These are phyloP conservation scores for Drosophila seguyi DNA, from an alignment of 1,140 invertebrate genomes.

Conservation along the genomic window DNA sequence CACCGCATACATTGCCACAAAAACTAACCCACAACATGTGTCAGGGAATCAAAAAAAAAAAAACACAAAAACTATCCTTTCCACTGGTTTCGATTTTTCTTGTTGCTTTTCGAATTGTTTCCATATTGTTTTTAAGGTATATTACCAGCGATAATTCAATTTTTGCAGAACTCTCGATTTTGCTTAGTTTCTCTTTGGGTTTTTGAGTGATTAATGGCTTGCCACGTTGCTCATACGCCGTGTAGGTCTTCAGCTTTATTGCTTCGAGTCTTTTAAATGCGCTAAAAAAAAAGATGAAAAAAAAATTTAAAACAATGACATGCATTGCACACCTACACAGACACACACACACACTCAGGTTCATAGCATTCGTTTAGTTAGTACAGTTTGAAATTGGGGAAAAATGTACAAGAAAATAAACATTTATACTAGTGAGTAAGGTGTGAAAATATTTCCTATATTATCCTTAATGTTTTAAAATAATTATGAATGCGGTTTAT, in stretches of 20 bases:
- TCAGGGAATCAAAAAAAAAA: not conserved
- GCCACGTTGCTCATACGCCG: conserved; percentile 24
- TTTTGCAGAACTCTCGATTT: not conserved
- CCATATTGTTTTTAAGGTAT: conserved; percentile 14
- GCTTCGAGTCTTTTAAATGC: conserved; percentile 21
- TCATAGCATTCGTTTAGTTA: not conserved
- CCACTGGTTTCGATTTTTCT: not conserved
- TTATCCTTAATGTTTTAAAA: not conserved
- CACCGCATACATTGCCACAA: conserved; percentile 23
- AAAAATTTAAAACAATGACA: conserved; percentile 45
- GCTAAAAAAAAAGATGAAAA: not conserved
- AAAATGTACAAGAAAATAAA: not conserved
- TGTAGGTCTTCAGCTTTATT: conserved; percentile 2
- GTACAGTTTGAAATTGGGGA: not conserved
- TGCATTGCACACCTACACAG: conserved; percentile 36
- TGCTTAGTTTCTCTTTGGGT: conserved; percentile 4
- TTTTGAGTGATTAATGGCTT: conserved; percentile 20
- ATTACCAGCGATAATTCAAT: conserved; percentile 18
- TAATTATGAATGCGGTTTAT: not conserved
- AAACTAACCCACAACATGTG: conserved; percentile 24
- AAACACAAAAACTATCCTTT: conserved; percentile 13
- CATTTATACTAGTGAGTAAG: not conserved
- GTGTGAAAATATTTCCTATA: not conserved
- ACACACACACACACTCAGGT: not conserved
- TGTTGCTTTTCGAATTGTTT: not conserved